A percentile compares a stretch with the other conserved stretches of the same genome.
Evolutionary conservation across 2,797 vertebrate genomes (phyloP).

Genomic region (Sarcoramphus papa): DNA sequence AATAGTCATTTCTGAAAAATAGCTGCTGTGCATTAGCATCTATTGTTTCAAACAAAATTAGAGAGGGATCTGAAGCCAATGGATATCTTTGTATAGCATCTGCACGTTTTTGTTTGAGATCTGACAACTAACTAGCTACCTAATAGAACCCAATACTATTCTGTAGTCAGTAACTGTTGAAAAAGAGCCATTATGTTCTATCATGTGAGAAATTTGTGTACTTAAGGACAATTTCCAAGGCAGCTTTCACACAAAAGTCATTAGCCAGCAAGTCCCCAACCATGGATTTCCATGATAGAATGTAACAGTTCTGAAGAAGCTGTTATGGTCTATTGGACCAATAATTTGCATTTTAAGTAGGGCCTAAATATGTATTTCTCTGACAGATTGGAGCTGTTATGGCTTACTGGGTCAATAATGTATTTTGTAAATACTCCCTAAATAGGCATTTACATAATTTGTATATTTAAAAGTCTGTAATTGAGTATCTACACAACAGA

Average conservation of each 20-base stretch:
- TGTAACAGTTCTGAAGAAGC: background rate
- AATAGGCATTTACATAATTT: conserved; percentile 56
- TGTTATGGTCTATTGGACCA: conserved; percentile 4
- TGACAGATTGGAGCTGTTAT: conserved; percentile 38
- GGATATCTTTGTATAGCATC: background rate
- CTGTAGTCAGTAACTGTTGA: background rate
- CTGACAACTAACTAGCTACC: background rate
- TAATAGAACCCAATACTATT: background rate
- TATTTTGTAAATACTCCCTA: conserved; percentile 51
- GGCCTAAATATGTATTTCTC: conserved; percentile 46
- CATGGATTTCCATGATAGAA: conserved; percentile 29
- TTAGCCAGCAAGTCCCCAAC: conserved; percentile 31
- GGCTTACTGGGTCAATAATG: conserved; percentile 49
- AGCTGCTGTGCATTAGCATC: background rate
- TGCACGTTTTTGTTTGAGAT: background rate
- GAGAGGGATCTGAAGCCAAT: background rate
- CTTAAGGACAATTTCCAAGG: conserved; percentile 33
- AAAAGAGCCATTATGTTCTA: conserved; percentile 27
- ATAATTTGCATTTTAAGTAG: conserved; percentile 59
- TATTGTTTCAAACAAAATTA: background rate
- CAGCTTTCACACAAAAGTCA: conserved; percentile 14
- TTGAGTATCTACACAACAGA: background rate
- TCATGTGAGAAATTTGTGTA: conserved; percentile 43
- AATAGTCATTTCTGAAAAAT: background rate
- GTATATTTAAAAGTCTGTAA: conserved; percentile 37